Percentiles rank a stretch among this genome's conserved stretches.
Evolutionary conservation across 2,113 vertebrate genomes (phyloP).

Genomic region (Hypomesus transpacificus): DNA sequence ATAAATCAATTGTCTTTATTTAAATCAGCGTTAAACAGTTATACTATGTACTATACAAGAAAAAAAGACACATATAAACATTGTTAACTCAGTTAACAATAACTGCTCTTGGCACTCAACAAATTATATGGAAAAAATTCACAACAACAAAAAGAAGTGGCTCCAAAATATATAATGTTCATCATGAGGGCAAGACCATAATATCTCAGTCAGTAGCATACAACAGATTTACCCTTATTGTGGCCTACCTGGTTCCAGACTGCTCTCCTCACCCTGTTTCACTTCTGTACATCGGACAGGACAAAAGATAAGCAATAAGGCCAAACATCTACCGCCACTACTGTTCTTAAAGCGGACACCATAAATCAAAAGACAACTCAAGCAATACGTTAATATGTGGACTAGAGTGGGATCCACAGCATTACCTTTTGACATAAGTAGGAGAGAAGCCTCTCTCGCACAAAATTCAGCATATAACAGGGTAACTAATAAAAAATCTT

Average conservation of each 20-base stretch:
- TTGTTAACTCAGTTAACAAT: constrained; percentile 72
- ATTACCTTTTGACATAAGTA: too few species aligned
- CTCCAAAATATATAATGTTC: constrained; percentile 67
- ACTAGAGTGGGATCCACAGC: too few species aligned
- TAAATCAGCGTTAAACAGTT: constrained; percentile 81
- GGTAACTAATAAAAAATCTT: too few species aligned
- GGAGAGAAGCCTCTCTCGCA: too few species aligned
- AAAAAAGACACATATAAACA: constrained; percentile 62
- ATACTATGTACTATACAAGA: constrained; percentile 68
- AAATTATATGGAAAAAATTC: constrained; percentile 67
- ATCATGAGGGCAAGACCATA: constrained; percentile 50
- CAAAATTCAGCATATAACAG: too few species aligned
- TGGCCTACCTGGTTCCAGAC: too few species aligned
- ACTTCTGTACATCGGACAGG: constrained; percentile 32
- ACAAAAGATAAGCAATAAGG: neutral
- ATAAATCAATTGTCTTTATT: constrained; percentile 83
- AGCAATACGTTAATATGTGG: too few species aligned
- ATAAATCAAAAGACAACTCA: too few species aligned
- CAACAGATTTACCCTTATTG: constrained; percentile 23
- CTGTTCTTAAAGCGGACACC: too few species aligned
- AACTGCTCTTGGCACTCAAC: constrained; percentile 83
- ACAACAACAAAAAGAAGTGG: constrained; percentile 57
- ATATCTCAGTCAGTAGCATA: constrained; percentile 60
- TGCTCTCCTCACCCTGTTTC: too few species aligned
- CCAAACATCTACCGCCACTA: too few species aligned